Conservation (phyloP, 2,797 vertebrate genomes). For the Harpagifer antarcticus region DNA sequence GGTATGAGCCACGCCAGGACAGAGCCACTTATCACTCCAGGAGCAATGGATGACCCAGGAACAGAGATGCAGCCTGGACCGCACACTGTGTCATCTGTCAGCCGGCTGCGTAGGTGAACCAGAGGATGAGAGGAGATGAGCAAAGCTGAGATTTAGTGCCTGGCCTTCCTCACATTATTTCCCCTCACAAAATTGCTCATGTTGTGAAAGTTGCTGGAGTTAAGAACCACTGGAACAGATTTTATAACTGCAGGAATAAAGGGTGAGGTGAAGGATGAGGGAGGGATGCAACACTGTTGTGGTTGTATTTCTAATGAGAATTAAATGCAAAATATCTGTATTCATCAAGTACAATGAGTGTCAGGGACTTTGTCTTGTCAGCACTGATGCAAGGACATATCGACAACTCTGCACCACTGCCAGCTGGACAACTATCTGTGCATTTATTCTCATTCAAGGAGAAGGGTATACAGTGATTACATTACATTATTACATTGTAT, state of each 20-base stretch:
- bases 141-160: slow-evolving; percentile 69
- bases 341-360: slow-evolving; percentile 39
- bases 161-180: slow-evolving; percentile 58
- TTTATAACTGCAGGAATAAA: slow-evolving; percentile 42
- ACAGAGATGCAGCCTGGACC: slow-evolving; percentile 62
- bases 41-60: slow-evolving; percentile 70
- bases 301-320: slow-evolving; percentile 48
- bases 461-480: slow-evolving; percentile 30
- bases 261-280: slow-evolving; percentile 52
- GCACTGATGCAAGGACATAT: slow-evolving; percentile 52
- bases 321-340: slow-evolving; percentile 29
- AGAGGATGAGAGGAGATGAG: slow-evolving; percentile 71
- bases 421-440: slow-evolving; percentile 41
- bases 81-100: slow-evolving; percentile 75
- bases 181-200: slow-evolving; percentile 64
- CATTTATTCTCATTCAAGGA: slow-evolving; percentile 34
- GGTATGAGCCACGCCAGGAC: slow-evolving; percentile 59
- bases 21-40: slow-evolving; percentile 71
- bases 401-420: slow-evolving; percentile 34
- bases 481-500: no score
- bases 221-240: slow-evolving; percentile 35
- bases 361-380: slow-evolving; percentile 51
- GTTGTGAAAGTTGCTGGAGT: slow-evolving; percentile 51
- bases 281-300: slow-evolving; percentile 15
- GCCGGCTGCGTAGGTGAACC: slow-evolving; percentile 58